These are phyloP conservation scores for Poicephalus meyeri DNA, from an alignment of 2,113 vertebrate species.

Conservation along the genomic window DNA sequence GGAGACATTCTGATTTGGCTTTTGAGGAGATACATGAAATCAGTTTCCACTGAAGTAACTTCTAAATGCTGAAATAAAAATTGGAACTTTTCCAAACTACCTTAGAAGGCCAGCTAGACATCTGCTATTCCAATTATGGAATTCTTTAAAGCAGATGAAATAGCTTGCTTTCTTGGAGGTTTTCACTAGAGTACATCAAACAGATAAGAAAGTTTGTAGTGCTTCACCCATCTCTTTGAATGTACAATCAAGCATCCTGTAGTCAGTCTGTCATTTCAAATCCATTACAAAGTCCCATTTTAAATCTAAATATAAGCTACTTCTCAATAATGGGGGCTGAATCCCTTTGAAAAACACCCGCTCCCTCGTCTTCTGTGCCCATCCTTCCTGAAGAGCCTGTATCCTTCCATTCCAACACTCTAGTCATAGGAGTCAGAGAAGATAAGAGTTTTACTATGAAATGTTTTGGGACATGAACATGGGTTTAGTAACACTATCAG, in stretches of 20 bases:
- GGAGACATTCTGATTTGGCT: background rate
- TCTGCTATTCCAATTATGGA: background rate
- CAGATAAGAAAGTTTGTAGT: background rate
- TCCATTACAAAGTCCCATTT: background rate
- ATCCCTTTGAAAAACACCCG: background rate
- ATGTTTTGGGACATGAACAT: background rate
- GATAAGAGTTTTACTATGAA: background rate
- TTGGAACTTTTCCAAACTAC: background rate
- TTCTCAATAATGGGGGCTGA: background rate
- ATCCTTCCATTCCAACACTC: background rate
- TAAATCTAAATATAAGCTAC: background rate
- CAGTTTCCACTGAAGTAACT: background rate
- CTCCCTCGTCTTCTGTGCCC: background rate
- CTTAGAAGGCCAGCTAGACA: background rate
- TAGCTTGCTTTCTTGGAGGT: background rate
- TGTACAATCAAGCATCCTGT: background rate
- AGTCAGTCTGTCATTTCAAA: background rate
- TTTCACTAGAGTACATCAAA: background rate
- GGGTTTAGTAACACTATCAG: background rate
- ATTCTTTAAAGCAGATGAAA: background rate
- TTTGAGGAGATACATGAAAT: background rate
- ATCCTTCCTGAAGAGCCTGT: background rate
- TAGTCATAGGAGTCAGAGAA: background rate
- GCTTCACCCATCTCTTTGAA: background rate
- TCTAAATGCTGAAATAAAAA: background rate